Evolutionary conservation across 2,113 vertebrate species (phyloP).

Genomic region (Thunnus thynnus): DNA sequence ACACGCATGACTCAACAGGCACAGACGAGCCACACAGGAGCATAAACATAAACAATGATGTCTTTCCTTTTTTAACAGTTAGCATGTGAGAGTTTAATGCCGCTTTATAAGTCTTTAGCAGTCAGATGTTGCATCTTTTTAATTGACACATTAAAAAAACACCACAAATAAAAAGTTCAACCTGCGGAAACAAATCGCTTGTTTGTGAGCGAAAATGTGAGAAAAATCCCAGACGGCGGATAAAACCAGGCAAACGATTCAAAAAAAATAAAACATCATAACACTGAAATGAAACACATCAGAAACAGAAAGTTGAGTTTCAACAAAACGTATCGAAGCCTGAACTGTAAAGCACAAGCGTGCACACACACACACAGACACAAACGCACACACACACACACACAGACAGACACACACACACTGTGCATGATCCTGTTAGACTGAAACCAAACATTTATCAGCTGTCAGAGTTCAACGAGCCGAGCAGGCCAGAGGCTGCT

Average conservation of each 20-base stretch:
- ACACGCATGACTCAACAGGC: too few species aligned
- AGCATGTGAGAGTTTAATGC: too few species aligned
- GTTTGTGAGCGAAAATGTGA: not conserved
- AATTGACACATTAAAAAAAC: not conserved
- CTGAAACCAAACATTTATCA: constrained; percentile 36
- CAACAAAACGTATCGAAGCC: not conserved
- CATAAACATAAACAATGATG: too few species aligned
- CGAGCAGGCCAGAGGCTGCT: constrained; percentile 4
- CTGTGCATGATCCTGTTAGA: not conserved
- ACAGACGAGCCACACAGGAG: too few species aligned
- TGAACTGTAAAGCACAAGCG: not conserved
- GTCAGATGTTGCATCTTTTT: not conserved
- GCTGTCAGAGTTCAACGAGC: constrained; percentile 8
- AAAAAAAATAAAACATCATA: not conserved
- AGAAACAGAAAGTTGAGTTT: not conserved
- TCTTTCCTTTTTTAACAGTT: too few species aligned
- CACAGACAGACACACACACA: constrained; percentile 5
- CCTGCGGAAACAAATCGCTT: not conserved
- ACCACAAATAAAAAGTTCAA: not conserved
- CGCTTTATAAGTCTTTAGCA: not conserved
- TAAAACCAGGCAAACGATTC: not conserved
- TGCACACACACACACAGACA: constrained; percentile 2
- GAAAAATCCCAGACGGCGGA: not conserved
- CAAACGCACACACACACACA: constrained; percentile 3
- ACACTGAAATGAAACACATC: too few species aligned